Evolutionary conservation across 2,888 invertebrate species (phyloP).

Genomic region (Plutella xylostella): DNA sequence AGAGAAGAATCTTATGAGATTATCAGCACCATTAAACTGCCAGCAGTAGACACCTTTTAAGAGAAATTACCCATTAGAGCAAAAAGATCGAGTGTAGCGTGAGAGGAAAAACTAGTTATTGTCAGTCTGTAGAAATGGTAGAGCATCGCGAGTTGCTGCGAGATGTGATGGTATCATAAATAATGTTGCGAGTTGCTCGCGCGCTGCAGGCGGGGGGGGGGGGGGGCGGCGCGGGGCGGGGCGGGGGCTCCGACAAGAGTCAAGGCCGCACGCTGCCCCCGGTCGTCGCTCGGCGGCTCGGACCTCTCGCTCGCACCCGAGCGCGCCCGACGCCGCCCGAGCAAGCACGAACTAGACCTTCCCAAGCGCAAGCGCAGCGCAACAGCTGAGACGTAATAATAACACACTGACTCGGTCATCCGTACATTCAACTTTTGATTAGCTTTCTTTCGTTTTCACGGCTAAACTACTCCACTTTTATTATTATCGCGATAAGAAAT

Average conservation of each 20-base stretch:
- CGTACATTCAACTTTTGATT: slow-evolving; percentile 70
- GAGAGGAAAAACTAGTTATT: slow-evolving; percentile 69
- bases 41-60: slow-evolving; percentile 19
- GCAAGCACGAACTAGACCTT: slow-evolving; percentile 64
- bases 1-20: slow-evolving; percentile 1
- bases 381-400: slow-evolving; percentile 68
- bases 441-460: slow-evolving; percentile 58
- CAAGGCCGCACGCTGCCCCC: slow-evolving; percentile 82
- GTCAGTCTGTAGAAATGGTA: slow-evolving; percentile 41
- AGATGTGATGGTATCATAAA: slow-evolving; percentile 67
- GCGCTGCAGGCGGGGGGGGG: slow-evolving; percentile 30
- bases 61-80: slow-evolving; percentile 34
- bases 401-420: slow-evolving; percentile 71
- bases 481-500: background rate
- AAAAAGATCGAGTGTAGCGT: slow-evolving; percentile 55
- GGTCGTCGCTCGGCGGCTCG: slow-evolving; percentile 78
- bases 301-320: slow-evolving; percentile 44
- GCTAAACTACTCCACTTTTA: slow-evolving; percentile 13
- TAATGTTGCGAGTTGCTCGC: slow-evolving; percentile 58
- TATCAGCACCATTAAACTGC: background rate
- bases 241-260: slow-evolving; percentile 58
- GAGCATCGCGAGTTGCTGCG: slow-evolving; percentile 58
- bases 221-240: slow-evolving; percentile 35
- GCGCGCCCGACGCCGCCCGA: slow-evolving; percentile 43
- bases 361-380: slow-evolving; percentile 63